These are phyloP conservation scores for Aporophyla lueneburgensis DNA, from an alignment of 2,888 invertebrate species.

Conservation along the genomic window DNA sequence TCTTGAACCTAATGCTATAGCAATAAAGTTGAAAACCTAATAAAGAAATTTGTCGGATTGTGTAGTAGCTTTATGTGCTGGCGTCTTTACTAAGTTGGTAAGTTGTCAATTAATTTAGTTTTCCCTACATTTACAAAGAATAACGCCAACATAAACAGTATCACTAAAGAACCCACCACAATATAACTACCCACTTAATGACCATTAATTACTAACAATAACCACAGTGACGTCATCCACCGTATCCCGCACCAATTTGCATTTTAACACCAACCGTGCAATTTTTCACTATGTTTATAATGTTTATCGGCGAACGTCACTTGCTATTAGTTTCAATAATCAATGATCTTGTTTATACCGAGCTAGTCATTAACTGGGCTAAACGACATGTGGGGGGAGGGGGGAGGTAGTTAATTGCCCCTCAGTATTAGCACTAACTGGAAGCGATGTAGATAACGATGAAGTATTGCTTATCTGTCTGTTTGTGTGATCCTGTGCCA, in stretches of 20 bases:
- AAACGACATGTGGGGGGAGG: slow-evolving; percentile 23
- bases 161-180: not conserved
- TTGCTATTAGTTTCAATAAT: slow-evolving; percentile 60
- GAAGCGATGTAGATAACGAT: slow-evolving; percentile 72
- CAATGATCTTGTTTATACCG: slow-evolving; percentile 50
- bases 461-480: slow-evolving; percentile 64
- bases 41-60: too few species aligned
- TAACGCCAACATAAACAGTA: slow-evolving; percentile 10
- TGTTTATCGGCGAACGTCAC: slow-evolving; percentile 29
- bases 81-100: too few species aligned
- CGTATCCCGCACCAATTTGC: slow-evolving; percentile 43
- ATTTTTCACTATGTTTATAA: slow-evolving; percentile 53
- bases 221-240: slow-evolving; percentile 37
- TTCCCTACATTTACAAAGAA: too few species aligned
- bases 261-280: slow-evolving; percentile 42
- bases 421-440: slow-evolving; percentile 69
- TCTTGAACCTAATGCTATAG: too few species aligned
- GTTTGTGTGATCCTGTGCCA: slow-evolving; percentile 35
- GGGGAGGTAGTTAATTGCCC: slow-evolving; percentile 59
- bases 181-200: slow-evolving; percentile 14
- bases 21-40: too few species aligned
- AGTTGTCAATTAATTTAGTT: too few species aligned
- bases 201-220: slow-evolving; percentile 34
- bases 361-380: slow-evolving; percentile 41
- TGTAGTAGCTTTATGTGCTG: too few species aligned